Base-by-base conservation (phyloP, 1,140 invertebrate genomes). In the Amphibalanus amphitrite region DNA sequence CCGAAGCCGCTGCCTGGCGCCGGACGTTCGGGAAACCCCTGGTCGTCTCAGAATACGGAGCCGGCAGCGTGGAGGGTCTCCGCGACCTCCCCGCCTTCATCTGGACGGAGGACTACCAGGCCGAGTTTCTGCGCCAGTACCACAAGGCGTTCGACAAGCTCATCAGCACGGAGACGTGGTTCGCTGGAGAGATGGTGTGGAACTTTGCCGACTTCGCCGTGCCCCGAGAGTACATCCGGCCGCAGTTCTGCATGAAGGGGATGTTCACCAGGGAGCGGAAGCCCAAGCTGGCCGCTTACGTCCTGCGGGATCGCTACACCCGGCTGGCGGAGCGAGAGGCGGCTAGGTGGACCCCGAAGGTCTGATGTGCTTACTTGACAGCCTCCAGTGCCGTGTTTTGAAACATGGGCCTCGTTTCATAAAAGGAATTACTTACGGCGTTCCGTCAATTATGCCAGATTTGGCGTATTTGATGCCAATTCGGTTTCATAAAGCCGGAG, bases 101-200 rank as follows among this genome's bases (percentile, higher is more conserved):
- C 47, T 98, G 94, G 88, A 92, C 92, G 4, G 95, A 97, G 82
- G 94, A 98, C 79, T 98, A 92, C 78, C 95, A 98, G 81, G 85
- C 87, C 4, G 86, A 89, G 71, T 77, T 95, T 68, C 84, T 97
- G 77, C 86, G 88, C 0, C 85, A 88, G 76, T 92, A 97, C 78
- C 96, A 97, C 77, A 86, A 89, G 78, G 92, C 91, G 0, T 97
- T 98, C 79, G 95, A 98, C 80, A 79, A 80, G 40, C 78, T 97
- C n/a, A n/a, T n/a, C n/a, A 84, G 91, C 72, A 79, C 80, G 0
- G 82, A 86, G 75, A 87, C 88, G 13, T 94, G 89, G 80, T 93
- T 98, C 74, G 87, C 93, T 69, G 95, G 95, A 13, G 95, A 98
- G 83, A 95, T 97, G 82, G 91, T 98, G 67, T 98, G 96, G 96